These are phyloP conservation scores for Apamea monoglypha DNA, from an alignment of 2,888 invertebrate genomes.

Conservation along the genomic window DNA sequence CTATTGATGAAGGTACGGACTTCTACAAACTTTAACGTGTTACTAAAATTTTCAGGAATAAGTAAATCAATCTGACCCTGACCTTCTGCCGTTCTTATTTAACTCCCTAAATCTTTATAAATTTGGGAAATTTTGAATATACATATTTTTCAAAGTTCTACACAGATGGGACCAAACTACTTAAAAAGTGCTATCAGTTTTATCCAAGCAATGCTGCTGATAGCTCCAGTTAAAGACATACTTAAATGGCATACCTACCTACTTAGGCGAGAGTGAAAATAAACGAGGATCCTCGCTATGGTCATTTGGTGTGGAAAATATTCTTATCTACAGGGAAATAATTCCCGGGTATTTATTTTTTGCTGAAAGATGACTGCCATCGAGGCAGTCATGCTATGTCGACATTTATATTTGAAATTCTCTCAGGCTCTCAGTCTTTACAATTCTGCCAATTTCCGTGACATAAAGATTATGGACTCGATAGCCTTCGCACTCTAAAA, in stretches of 20 bases:
- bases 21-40: neutral
- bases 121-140: constrained; percentile 15
- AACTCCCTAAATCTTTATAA: constrained; percentile 21
- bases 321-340: constrained; percentile 10
- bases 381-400: too few species aligned
- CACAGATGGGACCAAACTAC: neutral
- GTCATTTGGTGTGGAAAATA: constrained; percentile 43
- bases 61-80: constrained; percentile 2
- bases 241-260: constrained; percentile 1
- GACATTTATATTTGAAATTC: constrained; percentile 54
- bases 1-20: neutral
- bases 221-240: neutral
- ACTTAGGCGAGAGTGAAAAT: neutral
- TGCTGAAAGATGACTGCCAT: neutral
- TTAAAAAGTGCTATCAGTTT: constrained; percentile 26
- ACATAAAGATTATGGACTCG: constrained; percentile 53
- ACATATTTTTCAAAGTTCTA: constrained; percentile 18
- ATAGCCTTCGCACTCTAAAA: constrained; percentile 61
- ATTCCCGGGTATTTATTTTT: constrained; percentile 4
- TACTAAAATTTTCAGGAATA: constrained; percentile 26
- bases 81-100: constrained; percentile 9
- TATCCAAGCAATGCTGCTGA: constrained; percentile 16
- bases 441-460: constrained; percentile 54
- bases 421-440: constrained; percentile 34
- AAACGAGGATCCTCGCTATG: neutral